Conservation (phyloP, 1,140 invertebrate genomes). For the Antheraea pernyi region DNA sequence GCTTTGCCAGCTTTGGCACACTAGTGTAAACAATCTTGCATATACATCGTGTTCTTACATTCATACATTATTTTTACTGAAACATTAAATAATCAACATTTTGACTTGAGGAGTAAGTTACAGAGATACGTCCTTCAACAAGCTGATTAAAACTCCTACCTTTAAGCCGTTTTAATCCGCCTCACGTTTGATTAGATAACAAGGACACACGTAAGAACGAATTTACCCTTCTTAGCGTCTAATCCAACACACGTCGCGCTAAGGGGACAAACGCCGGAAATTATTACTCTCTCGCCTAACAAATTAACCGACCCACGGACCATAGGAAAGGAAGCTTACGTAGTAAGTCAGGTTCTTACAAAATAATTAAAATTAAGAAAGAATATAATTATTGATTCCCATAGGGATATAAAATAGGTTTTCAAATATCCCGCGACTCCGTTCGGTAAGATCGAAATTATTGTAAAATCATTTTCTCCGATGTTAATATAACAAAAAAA, state of each 20-base stretch:
- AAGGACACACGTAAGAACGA: conserved; percentile 3
- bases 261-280: conserved; percentile 44
- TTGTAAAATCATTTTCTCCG: too few species aligned
- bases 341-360: neutral
- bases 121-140: neutral
- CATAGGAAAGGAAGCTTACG: conserved; percentile 13
- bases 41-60: too few species aligned
- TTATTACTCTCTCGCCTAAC: conserved; percentile 59
- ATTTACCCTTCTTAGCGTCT: conserved; percentile 29
- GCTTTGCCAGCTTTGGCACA: too few species aligned
- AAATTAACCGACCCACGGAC: conserved; percentile 52
- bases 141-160: neutral
- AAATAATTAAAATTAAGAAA: neutral
- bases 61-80: too few species aligned
- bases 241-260: conserved; percentile 34
- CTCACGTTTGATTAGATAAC: conserved; percentile 14
- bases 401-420: too few species aligned
- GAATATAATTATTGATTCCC: neutral
- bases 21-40: too few species aligned
- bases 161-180: conserved; percentile 3
- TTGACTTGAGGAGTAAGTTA: too few species aligned
- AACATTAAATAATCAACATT: too few species aligned
- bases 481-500: too few species aligned
- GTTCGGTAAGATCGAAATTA: too few species aligned
- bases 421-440: too few species aligned